Base-by-base conservation (phyloP, 2,113 vertebrate genomes). In the Pardalotus punctatus region DNA sequence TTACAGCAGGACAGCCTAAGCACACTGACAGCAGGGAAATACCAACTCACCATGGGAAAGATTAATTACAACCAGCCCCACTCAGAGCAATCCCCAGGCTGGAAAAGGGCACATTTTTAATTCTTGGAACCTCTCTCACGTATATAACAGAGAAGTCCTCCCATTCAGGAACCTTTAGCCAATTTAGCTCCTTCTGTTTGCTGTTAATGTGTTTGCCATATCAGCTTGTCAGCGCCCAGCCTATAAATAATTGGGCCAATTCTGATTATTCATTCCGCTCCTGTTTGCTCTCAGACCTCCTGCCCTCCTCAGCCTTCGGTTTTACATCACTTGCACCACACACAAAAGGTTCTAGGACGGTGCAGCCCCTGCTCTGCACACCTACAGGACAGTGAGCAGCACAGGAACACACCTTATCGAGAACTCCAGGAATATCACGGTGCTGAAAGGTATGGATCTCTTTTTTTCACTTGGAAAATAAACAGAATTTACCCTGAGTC, bases 111-210 rank as follows among this genome's bases (percentile, higher is more conserved):
- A 94, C 53, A 62, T 50, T 87, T 81, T 84, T 94, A 66, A 94
- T 94, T 94, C 89, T 92, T 93, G 84, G 91, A 94, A 69, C 71
- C 78, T 88, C 78, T 85, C 91, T 91, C 81, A 90, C 80, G 51
- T 40, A 58, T 48, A 1, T 70, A 85, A 87, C 65, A 82, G 43
- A 33, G 25, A 72, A 94, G 84, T 53, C 82, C 88, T 81, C 60
- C 88, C 0, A 2, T 50, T 93, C 78, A 95, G 87, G 94, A 96
- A 21, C 70, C 83, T 91, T 95, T 28, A 80, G 91, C 84, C 93
- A 95, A 95, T 96, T 96, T 27, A 94, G 84, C 91, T 96, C 94
- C 89, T 94, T 96, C 91, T 94, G 86, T 94, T 95, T 95, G 91
- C 81, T 90, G 86, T 76, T 96, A 74, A 90, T 84, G 65, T 76